A percentile compares a stretch with the other conserved stretches of the same genome.
phyloP scores from a whole-genome alignment of 2,113 vertebrate genomes.

The Anolis sagrei region DNA sequence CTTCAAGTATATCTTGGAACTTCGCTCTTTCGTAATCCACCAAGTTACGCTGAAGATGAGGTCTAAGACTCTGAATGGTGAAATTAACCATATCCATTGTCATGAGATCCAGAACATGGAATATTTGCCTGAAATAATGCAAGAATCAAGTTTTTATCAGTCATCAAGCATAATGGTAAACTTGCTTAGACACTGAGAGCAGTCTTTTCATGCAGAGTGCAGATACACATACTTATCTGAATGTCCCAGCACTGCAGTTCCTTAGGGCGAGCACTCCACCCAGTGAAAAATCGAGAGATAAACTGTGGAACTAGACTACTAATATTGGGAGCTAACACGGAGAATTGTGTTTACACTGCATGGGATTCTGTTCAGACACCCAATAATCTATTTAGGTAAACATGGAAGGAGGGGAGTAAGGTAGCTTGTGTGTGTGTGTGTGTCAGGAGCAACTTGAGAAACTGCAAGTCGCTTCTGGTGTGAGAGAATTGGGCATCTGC shows the following conservation, averaged over 20 bases:
- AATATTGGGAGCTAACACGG: not conserved
- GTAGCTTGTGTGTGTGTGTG: too few relatives aligned
- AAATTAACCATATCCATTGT: constrained; percentile 88
- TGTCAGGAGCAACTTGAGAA: too few relatives aligned
- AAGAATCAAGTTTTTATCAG: constrained; percentile 14
- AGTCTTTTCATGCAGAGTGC: not conserved
- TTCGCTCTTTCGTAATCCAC: constrained; percentile 90
- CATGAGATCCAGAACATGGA: constrained; percentile 93
- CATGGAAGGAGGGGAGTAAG: too few relatives aligned
- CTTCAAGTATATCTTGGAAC: constrained; percentile 92
- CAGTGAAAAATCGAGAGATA: constrained; percentile 11
- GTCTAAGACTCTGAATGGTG: constrained; percentile 82
- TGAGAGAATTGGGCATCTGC: too few relatives aligned
- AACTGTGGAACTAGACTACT: not conserved
- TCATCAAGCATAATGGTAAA: not conserved
- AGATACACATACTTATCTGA: not conserved
- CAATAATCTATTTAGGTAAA: too few relatives aligned
- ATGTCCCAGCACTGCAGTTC: not conserved
- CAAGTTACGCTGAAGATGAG: constrained; percentile 84
- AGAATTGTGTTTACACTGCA: not conserved
- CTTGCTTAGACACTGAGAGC: not conserved
- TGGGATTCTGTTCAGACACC: too few relatives aligned
- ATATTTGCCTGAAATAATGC: constrained; percentile 85
- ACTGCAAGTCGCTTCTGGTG: too few relatives aligned
- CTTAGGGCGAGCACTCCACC: not conserved